Conservation (phyloP, 2,113 vertebrate genomes). For the Callaeas wilsoni region DNA sequence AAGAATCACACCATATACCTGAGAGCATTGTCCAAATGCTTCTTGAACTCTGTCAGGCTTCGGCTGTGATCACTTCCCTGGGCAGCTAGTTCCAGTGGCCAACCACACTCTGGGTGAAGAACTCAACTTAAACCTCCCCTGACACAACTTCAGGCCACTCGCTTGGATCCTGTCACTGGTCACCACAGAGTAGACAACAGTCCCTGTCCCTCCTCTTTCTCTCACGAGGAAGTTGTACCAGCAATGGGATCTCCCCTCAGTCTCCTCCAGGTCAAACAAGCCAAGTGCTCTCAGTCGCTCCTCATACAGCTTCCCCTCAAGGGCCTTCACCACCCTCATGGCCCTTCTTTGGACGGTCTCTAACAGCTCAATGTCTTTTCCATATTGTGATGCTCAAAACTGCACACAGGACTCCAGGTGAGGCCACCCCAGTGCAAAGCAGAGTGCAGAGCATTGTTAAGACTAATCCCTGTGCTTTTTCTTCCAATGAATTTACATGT, state of each 20-base stretch:
- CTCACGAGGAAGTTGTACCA: not conserved
- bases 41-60: not conserved
- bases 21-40: not conserved
- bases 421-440: not conserved
- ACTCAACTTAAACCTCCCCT: not conserved
- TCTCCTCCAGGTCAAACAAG: not conserved
- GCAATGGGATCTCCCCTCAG: not conserved
- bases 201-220: not conserved
- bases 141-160: not conserved
- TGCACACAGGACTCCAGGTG: not conserved
- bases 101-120: not conserved
- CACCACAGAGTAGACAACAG: not conserved
- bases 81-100: not conserved
- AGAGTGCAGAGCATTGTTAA: not conserved
- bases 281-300: fast-evolving
- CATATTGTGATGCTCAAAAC: not conserved
- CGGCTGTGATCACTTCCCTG: too few species aligned
- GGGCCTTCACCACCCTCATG: not conserved
- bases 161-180: fast-evolving
- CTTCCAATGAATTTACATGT: not conserved
- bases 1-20: not conserved
- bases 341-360: not conserved
- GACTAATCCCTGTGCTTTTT: not conserved
- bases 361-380: not conserved
- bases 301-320: not conserved